Evolutionary conservation across 1,140 invertebrate genomes (phyloP).

Genomic region (Trissolcus basalis): DNA sequence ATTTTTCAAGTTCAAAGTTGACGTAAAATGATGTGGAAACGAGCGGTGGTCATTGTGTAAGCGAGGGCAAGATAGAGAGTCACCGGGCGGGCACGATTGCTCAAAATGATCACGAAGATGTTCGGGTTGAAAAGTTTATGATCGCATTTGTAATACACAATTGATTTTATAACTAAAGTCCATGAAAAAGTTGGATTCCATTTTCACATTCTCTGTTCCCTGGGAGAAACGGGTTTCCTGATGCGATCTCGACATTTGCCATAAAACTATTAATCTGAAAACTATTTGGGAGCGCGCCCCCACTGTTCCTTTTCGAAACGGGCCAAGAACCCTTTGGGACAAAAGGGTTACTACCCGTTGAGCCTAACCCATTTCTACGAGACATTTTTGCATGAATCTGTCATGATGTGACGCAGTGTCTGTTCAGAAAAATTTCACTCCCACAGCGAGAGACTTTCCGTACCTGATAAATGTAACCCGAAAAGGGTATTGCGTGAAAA

Average conservation of each 20-base stretch:
- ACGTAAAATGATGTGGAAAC: constrained; percentile 18
- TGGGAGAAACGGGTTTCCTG: constrained; percentile 18
- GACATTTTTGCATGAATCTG: constrained; percentile 36
- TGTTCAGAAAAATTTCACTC: constrained; percentile 5
- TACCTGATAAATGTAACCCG: constrained; percentile 8
- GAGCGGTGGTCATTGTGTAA: no score
- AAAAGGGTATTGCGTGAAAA: constrained; percentile 8
- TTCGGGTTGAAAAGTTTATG: constrained; percentile 54
- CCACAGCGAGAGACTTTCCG: constrained; percentile 12
- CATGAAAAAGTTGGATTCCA: constrained; percentile 54
- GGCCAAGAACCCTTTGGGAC: constrained; percentile 14
- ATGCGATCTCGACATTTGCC: constrained; percentile 30
- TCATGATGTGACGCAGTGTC: constrained; percentile 5
- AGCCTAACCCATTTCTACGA: constrained; percentile 18
- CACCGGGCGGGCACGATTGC: no score
- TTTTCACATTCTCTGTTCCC: constrained; percentile 38
- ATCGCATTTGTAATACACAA: constrained; percentile 56
- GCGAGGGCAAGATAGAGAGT: no score
- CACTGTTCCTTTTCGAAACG: constrained; percentile 37
- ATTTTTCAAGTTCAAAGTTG: constrained; percentile 20
- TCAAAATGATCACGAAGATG: not conserved
- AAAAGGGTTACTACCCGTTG: constrained; percentile 32
- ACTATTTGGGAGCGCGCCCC: constrained; percentile 12
- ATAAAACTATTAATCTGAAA: constrained; percentile 37
- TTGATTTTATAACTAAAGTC: constrained; percentile 63